Evolutionary conservation across 37 sponge, comb jelly and placozoan species (phyloP).

Genomic region (Amphimedon queenslandica): DNA sequence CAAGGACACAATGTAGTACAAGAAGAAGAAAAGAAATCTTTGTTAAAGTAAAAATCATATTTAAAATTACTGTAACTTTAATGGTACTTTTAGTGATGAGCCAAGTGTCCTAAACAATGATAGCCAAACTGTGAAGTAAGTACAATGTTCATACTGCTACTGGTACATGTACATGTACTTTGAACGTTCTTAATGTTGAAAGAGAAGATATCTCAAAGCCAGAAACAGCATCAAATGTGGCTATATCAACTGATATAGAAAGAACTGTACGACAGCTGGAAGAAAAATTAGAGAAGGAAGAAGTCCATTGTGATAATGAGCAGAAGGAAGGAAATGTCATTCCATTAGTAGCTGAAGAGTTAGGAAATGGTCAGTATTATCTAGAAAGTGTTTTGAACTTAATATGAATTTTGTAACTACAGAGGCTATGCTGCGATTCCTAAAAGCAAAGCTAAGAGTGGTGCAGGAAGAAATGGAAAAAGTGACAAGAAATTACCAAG

Average conservation of each 20-base stretch:
- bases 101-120: too few relatives aligned
- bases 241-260: slow-evolving; percentile 2
- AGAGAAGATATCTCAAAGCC: background rate
- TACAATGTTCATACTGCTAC: background rate
- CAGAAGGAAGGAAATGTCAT: slow-evolving; percentile 31
- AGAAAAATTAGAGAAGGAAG: slow-evolving; percentile 1
- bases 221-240: background rate
- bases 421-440: slow-evolving; percentile 75
- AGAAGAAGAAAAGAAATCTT: too few relatives aligned
- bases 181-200: background rate
- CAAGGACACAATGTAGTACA: too few relatives aligned
- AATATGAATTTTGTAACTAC: slow-evolving; percentile 1
- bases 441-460: slow-evolving; percentile 95
- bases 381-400: background rate
- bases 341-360: slow-evolving; percentile 55
- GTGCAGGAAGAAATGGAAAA: slow-evolving; percentile 95
- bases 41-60: too few relatives aligned
- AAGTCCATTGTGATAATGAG: background rate
- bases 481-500: slow-evolving; percentile 59
- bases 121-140: background rate
- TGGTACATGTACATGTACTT: background rate
- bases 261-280: background rate
- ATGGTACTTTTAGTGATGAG: too few relatives aligned
- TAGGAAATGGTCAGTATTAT: slow-evolving; percentile 58
- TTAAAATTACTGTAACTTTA: too few relatives aligned